These are phyloP conservation scores for Panthera leo DNA, from an alignment of 2,113 vertebrate genomes.

Conservation along the genomic window DNA sequence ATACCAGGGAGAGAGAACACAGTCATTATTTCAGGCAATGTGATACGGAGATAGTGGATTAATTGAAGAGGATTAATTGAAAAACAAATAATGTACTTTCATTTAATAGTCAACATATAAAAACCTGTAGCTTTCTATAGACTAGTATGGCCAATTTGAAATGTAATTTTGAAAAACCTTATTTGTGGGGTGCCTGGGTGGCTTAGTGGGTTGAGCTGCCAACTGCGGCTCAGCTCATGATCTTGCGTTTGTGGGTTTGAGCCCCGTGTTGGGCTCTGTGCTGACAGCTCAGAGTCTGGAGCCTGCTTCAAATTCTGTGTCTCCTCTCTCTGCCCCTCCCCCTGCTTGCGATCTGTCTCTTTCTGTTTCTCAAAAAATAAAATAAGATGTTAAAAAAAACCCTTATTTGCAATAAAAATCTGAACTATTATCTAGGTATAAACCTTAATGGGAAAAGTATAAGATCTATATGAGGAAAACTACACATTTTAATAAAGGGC, in stretches of 20 bases:
- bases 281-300: too few species aligned
- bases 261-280: too few species aligned
- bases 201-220: too few species aligned
- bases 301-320: too few species aligned
- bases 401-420: background rate
- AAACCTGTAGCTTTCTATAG: background rate
- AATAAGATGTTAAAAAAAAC: background rate
- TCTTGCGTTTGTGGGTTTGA: too few species aligned
- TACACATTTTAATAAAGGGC: background rate
- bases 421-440: background rate
- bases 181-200: too few species aligned
- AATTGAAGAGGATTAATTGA: background rate
- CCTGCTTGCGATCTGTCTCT: too few species aligned
- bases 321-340: too few species aligned
- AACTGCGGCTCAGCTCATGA: too few species aligned
- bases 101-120: background rate
- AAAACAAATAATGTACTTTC: slow-evolving; percentile 6
- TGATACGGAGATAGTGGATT: background rate
- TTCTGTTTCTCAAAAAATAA: too few species aligned
- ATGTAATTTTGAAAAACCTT: background rate
- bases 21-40: background rate
- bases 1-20: background rate
- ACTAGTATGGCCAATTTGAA: background rate
- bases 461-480: background rate
- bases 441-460: background rate